Evolutionary conservation across 2,797 vertebrate species (phyloP), one percentile per base, ranked within the genome.

Genomic region (Gobionotothen gibberifrons): DNA sequence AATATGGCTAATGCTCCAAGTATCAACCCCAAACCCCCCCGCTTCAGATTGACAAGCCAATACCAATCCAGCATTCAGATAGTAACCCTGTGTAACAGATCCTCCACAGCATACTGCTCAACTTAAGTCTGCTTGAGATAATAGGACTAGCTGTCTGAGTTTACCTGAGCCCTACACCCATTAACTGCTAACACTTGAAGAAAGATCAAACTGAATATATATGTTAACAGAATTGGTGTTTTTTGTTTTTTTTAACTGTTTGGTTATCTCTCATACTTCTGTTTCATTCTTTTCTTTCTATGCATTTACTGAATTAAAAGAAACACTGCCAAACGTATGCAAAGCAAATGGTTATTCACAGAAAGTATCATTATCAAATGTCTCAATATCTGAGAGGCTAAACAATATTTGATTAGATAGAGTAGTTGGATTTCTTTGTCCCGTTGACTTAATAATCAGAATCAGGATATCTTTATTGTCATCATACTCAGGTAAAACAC

Each of bases 1-100:
- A 92, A 90, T 87, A 90, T 82, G 84, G 83, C 81, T 90, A 90
- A 89, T 87, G 71, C 84, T 72, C 4, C 73, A 36, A 86, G 82
- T 75, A 78, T 68, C 76, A 77, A 79, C 76, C 57, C 64, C 62
- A 48, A n/a, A 52, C 63, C 78, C 48, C 78, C 40, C 76, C 16
- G 22, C 64, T 84, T 64, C 54, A 83, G 10, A 59, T 39, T 15
- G 49, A 76, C 43, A 29, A 71, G 69, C 92, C 85, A 83, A 85
- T 87, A 83, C 51, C 52, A 43, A 68, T 72, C 26, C 61, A 75
- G 69, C 59, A 74, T 78, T 80, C 58, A 44, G 70, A 63, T 54
- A 53, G 76, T 73, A 78, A 58, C 59, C 68, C 54, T 46, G 39
- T n/a, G 40, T 12, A 54, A 56, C 62, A 66, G 60, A 68, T 70